phyloP scores from a whole-genome alignment of 2,888 invertebrate genomes.

The Heliconius ethilla region DNA sequence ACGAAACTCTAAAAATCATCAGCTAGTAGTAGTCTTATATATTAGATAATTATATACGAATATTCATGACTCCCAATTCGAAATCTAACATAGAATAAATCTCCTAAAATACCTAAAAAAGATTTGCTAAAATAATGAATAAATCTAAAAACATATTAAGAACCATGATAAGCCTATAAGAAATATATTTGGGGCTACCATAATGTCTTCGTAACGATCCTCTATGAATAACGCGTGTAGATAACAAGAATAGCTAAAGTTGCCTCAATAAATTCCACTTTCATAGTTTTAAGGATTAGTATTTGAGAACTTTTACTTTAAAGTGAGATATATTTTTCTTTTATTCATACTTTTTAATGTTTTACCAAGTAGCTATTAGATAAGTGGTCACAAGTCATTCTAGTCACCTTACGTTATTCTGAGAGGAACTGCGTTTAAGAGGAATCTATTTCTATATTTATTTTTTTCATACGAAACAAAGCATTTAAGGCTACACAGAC shows the following conservation, averaged over 20 bases:
- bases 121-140: conserved; percentile 5
- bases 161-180: conserved; percentile 26
- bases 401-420: no score
- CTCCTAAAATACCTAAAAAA: neutral
- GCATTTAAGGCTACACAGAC: no score
- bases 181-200: conserved; percentile 35
- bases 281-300: conserved; percentile 21
- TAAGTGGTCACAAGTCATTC: neutral
- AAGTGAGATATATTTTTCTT: neutral
- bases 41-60: no score
- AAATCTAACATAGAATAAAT: neutral
- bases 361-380: neutral
- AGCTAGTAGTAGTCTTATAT: no score
- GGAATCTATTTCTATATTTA: no score
- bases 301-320: neutral
- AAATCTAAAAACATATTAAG: conserved; percentile 30
- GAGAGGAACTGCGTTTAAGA: no score
- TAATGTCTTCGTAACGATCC: conserved; percentile 38
- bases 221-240: conserved; percentile 40
- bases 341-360: neutral
- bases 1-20: no score
- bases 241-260: conserved; percentile 38
- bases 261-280: conserved; percentile 32
- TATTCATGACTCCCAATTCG: neutral
- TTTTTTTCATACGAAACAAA: no score